These are phyloP conservation scores for Acleris emargana DNA, from an alignment of 2,888 invertebrate genomes.

Conservation along the genomic window DNA sequence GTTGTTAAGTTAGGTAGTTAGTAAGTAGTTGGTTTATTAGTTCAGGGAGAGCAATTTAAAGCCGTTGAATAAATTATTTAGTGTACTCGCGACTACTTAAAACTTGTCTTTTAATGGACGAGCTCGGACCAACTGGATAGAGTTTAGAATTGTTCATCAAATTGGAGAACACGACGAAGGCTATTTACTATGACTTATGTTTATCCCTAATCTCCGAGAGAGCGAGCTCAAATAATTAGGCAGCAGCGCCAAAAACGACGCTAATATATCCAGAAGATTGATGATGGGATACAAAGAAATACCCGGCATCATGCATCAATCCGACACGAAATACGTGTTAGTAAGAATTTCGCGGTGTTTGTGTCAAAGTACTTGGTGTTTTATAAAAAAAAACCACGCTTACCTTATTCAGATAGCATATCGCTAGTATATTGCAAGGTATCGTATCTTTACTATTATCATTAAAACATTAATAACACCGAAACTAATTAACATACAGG, in stretches of 20 bases:
- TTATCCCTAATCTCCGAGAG: constrained; percentile 26
- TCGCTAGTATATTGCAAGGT: too few species aligned
- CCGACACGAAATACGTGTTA: constrained; percentile 57
- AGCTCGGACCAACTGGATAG: constrained; percentile 16
- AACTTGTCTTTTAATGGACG: constrained; percentile 33
- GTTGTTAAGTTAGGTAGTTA: not conserved
- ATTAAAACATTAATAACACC: too few species aligned
- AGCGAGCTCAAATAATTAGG: constrained; percentile 68
- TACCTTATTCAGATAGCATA: too few species aligned
- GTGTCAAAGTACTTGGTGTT: constrained; percentile 25
- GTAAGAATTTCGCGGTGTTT: constrained; percentile 40
- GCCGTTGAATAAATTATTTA: constrained; percentile 28
- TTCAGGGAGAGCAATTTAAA: constrained; percentile 7
- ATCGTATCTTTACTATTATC: too few species aligned
- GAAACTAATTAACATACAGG: too few species aligned
- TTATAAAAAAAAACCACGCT: too few species aligned
- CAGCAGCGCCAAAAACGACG: constrained; percentile 67
- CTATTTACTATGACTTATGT: constrained; percentile 34
- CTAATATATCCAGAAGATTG: constrained; percentile 74
- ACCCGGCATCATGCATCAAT: constrained; percentile 72
- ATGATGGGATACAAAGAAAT: constrained; percentile 69
- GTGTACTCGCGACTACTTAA: constrained; percentile 30
- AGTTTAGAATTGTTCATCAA: constrained; percentile 31
- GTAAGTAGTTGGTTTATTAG: constrained; percentile 13
- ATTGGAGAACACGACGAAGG: constrained; percentile 24